phyloP scores from a whole-genome alignment of 2,113 vertebrate species.

The Tachysurus fulvidraco region DNA sequence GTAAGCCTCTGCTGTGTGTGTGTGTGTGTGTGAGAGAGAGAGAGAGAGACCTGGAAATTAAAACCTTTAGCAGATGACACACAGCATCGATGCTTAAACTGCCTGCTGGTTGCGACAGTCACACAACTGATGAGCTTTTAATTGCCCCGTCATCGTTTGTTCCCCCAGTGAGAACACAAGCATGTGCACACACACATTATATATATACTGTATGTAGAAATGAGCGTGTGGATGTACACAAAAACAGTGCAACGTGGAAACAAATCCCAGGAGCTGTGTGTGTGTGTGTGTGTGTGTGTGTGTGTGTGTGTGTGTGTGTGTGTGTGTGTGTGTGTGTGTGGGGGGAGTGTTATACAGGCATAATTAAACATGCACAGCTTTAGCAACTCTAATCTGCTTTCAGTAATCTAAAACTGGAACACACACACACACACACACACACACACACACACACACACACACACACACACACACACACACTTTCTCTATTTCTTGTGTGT shows the following conservation, averaged over 20 bases:
- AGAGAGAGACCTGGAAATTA: conserved; percentile 47
- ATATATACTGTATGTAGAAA: not conserved
- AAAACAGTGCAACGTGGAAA: conserved; percentile 48
- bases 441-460: conserved; percentile 27
- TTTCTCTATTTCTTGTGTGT: not conserved
- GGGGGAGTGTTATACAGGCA: conserved; percentile 84
- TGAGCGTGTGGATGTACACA: too few species aligned
- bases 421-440: conserved; percentile 34
- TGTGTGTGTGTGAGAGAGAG: conserved; percentile 51
- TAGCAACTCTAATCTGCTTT: conserved; percentile 86
- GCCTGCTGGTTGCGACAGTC: conserved; percentile 45
- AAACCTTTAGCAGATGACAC: conserved; percentile 57
- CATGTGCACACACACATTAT: conserved; percentile 8
- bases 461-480: conserved; percentile 17
- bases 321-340: not conserved
- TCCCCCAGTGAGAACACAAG: conserved; percentile 22
- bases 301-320: not conserved
- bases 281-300: not conserved
- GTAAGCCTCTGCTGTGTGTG: too few species aligned
- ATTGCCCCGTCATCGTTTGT: conserved; percentile 61
- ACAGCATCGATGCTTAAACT: conserved; percentile 41
- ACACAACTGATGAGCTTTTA: conserved; percentile 59
- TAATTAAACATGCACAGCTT: conserved; percentile 96
- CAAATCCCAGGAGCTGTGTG: not conserved
- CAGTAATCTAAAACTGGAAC: conserved; percentile 78